A percentile compares a stretch with the other conserved stretches of the same genome.
Conservation (phyloP, 2,888 invertebrate species). For the Macrophya annulata region DNA sequence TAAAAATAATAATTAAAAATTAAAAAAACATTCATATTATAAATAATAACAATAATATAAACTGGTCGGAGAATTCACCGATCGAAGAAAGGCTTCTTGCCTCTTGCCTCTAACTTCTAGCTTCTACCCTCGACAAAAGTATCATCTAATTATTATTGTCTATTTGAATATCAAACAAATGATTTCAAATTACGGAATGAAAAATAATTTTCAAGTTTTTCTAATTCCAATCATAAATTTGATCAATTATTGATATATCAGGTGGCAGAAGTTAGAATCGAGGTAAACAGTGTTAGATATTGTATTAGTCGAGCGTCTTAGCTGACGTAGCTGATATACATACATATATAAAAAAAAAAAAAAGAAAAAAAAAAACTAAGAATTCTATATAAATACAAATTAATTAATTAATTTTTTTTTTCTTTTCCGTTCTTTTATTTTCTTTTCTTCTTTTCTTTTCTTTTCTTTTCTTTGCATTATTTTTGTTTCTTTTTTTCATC, state of each 20-base stretch:
- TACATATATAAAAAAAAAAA: not conserved
- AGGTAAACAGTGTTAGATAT: conserved; percentile 38
- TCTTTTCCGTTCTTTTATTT: not conserved
- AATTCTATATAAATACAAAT: conserved; percentile 41
- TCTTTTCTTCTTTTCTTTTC: not conserved
- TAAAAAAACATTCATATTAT: not conserved
- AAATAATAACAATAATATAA: conserved; percentile 10
- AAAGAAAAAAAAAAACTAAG: conserved; percentile 44
- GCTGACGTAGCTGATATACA: conserved; percentile 27
- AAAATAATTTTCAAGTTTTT: not conserved
- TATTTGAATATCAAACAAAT: not conserved
- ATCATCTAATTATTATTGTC: not conserved
- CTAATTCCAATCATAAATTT: conserved; percentile 14
- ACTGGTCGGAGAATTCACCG: conserved; percentile 1
- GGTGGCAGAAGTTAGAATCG: conserved; percentile 17
- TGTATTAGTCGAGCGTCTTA: conserved; percentile 25
- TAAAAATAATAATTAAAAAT: not conserved
- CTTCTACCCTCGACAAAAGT: conserved; percentile 34
- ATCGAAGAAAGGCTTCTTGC: conserved; percentile 11
- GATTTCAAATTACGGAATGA: conserved; percentile 17
- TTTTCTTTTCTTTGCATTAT: not conserved
- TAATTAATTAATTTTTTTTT: conserved; percentile 42
- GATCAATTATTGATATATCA: conserved; percentile 8
- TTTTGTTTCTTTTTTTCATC: not conserved
- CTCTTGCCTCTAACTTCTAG: conserved; percentile 31